phyloP scores from a whole-genome alignment of 2,113 vertebrate genomes.

The Myiozetetes cayanensis region DNA sequence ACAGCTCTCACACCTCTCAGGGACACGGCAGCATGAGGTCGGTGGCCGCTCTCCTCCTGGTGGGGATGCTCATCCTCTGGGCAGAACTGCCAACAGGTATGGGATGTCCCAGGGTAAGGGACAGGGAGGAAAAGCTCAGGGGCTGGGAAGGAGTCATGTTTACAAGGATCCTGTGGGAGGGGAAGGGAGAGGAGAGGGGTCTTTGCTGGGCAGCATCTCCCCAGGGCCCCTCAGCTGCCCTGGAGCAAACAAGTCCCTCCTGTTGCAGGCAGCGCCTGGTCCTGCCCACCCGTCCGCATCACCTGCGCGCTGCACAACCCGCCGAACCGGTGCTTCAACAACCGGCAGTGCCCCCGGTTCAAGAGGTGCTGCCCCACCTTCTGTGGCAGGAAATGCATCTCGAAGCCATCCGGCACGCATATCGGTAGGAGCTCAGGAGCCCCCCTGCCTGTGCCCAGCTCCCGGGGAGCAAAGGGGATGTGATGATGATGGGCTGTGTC shows the following conservation, averaged over 20 bases:
- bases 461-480: accelerated
- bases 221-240: background rate
- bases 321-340: accelerated
- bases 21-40: background rate
- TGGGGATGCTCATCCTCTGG: constrained; percentile 48
- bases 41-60: background rate
- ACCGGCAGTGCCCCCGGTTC: accelerated
- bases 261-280: constrained; percentile 21
- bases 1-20: background rate
- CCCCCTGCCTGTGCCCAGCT: accelerated
- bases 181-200: accelerated
- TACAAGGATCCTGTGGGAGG: background rate
- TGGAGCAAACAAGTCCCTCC: background rate
- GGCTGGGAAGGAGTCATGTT: background rate
- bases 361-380: background rate
- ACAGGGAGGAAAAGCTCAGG: background rate
- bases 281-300: background rate
- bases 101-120: accelerated
- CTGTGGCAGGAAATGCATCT: background rate
- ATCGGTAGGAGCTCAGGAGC: background rate
- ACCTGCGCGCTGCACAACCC: accelerated
- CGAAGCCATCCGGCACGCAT: accelerated
- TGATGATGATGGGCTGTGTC: accelerated
- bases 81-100: constrained; percentile 18
- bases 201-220: background rate